phyloP scores from a whole-genome alignment of 2,113 vertebrate species.

The Felis catus region F.catus_Fca126_mat1.0 CM031418.1:104336501-104337000 shows the following conservation, averaged over 20 bases:
- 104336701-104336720: background rate
- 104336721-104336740: background rate
- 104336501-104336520: constrained; percentile 37
- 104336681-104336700: background rate
- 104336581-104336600: background rate
- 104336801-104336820: background rate
- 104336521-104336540: background rate
- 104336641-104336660: background rate
- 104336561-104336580: background rate
- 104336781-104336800: background rate
- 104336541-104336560: background rate
- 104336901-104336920: background rate
- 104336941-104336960: background rate
- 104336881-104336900: background rate
- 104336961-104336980: background rate
- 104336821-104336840: background rate
- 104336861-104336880: background rate
- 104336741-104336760: background rate
- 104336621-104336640: background rate
- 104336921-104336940: background rate
- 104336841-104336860: background rate
- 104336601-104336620: background rate
- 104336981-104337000: background rate
- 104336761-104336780: background rate
- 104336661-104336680: background rate